Evolutionary conservation across 2,888 invertebrate species (phyloP), one percentile per base, ranked within the genome.

Genomic region (Scaptomyza tumidula): DNA sequence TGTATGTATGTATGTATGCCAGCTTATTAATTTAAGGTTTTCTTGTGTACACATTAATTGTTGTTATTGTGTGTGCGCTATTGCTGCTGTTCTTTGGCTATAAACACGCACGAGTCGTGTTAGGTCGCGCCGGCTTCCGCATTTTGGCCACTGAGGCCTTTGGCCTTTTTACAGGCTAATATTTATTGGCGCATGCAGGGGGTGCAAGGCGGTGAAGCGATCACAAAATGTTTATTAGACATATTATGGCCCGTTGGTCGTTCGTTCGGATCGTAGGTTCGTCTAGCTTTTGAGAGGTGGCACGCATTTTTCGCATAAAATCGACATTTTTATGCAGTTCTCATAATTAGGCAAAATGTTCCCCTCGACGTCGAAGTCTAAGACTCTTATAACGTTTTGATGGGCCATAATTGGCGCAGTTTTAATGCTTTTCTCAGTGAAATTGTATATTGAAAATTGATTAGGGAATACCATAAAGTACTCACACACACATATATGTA

Each of bases 271-370:
- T 59, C n/a, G 33, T 41, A 27, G 27, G n/a, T 7, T 9, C 13
- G 29, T 43, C 48, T 39, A 16, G 41, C 27, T 41, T 16, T 14
- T 16, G 16, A 13, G 3, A 35, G 27, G 44, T 48, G 24, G 74
- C 88, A 85, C 85, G 88, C 84, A 84, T 86, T 76, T 86, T 71
- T 80, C 87, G 75, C 85, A 85, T 85, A 88, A 85, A 88, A 83
- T 80, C 76, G 72, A 80, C 72, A 72, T 76, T 72, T 78, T 79
- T 78, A 78, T 73, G 80, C 80, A 75, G 50, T 49, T 70, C 64
- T 52, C 67, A 71, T 79, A 72, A 75, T 75, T 75, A 41, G 52
- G 16, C 43, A 29, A 6, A 29, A 29, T 29, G 9, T 9, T 6
- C 7, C 29, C 7, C 29, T 24, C 33, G 27, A 27, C 0, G 24